These are phyloP conservation scores for Menidia menidia DNA, from an alignment of 2,797 vertebrate species.

Conservation along the genomic window DNA sequence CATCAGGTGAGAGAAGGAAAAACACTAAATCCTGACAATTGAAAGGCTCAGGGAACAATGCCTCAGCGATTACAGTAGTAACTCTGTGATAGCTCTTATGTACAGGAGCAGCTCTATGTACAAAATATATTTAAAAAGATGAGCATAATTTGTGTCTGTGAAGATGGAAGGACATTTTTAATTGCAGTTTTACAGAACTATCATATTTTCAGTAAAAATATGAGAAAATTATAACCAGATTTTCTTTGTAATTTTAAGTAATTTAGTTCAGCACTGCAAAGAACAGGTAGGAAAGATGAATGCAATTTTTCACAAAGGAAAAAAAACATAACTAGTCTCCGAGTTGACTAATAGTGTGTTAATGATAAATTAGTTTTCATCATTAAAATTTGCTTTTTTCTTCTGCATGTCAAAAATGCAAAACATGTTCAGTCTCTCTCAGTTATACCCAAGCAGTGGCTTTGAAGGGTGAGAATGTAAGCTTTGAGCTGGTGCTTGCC, in stretches of 20 bases:
- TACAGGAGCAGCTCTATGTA: neutral
- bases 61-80: neutral
- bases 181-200: neutral
- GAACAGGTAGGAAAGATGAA: neutral
- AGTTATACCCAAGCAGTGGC: constrained; percentile 43
- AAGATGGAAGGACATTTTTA: neutral
- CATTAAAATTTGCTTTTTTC: constrained; percentile 26
- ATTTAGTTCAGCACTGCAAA: neutral
- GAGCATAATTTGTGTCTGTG: neutral
- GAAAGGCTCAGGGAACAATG: neutral
- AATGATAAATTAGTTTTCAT: neutral
- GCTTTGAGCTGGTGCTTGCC: constrained; percentile 61
- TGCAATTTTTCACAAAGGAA: neutral
- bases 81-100: neutral
- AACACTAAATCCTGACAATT: neutral
- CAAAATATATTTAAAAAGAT: neutral
- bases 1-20: neutral
- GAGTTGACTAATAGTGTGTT: neutral
- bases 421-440: constrained; percentile 35
- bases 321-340: neutral
- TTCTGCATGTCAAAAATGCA: constrained; percentile 31
- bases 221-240: neutral
- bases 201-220: neutral
- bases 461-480: constrained; percentile 62
- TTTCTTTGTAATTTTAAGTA: neutral